phyloP scores from a whole-genome alignment of 2,113 vertebrate genomes.

The Daphoenositta chrysoptera region DNA sequence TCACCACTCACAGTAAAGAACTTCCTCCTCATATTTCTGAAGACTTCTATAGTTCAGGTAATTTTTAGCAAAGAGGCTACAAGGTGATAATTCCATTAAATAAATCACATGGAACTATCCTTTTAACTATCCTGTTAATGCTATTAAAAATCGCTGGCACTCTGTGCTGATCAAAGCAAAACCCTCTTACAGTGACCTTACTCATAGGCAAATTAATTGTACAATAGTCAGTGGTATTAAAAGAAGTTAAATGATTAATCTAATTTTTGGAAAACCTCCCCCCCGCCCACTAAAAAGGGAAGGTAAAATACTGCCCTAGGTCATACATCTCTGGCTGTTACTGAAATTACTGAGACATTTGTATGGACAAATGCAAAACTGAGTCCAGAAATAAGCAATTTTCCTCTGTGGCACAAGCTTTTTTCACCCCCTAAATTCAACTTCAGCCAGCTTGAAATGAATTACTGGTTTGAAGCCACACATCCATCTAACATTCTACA shows the following conservation, averaged over 20 bases:
- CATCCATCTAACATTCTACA: neutral
- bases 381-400: neutral
- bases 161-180: neutral
- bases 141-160: neutral
- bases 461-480: neutral
- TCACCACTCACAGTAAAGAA: neutral
- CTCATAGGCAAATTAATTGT: neutral
- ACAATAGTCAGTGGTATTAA: neutral
- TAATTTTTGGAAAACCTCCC: neutral
- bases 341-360: neutral
- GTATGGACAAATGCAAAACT: neutral
- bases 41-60: neutral
- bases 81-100: neutral
- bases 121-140: neutral
- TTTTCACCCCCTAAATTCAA: accelerated
- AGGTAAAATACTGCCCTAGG: neutral
- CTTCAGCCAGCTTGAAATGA: neutral
- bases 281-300: accelerated
- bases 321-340: neutral
- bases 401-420: neutral
- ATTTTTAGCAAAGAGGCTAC: neutral
- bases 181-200: neutral
- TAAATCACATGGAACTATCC: neutral
- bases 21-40: neutral
- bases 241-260: neutral